phyloP scores from a whole-genome alignment of 2,113 vertebrate genomes.

The Paramormyrops kingsleyae region DNA sequence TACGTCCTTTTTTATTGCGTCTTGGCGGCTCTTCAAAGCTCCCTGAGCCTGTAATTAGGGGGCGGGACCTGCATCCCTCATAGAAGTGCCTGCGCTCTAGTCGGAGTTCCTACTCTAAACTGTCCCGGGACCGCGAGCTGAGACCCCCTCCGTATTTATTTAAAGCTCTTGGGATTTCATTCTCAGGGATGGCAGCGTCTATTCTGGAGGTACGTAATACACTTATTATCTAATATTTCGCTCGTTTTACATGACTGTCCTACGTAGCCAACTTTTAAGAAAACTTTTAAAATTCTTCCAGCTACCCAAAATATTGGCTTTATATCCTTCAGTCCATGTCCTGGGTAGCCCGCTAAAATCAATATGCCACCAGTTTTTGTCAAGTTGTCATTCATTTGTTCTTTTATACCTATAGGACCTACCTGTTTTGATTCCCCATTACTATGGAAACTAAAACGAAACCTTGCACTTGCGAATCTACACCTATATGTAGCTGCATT shows the following conservation, averaged over 20 bases:
- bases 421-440: neutral
- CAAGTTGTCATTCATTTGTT: neutral
- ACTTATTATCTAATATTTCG: conserved; percentile 46
- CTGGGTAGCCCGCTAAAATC: neutral
- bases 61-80: conserved; percentile 62
- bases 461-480: neutral
- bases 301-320: neutral
- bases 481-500: neutral
- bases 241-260: conserved; percentile 6
- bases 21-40: conserved; percentile 64
- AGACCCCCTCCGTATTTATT: conserved; percentile 48
- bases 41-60: conserved; percentile 63
- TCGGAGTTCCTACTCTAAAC: conserved; percentile 57
- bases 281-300: neutral
- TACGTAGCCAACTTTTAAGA: neutral
- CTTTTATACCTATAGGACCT: neutral
- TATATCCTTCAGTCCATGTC: neutral
- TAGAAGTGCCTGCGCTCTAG: conserved; percentile 57
- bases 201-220: conserved; percentile 69
- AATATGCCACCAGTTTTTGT: neutral
- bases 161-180: conserved; percentile 59
- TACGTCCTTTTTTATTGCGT: conserved; percentile 56
- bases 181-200: conserved; percentile 76
- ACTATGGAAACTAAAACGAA: neutral
- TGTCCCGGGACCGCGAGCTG: conserved; percentile 59